Conservation (phyloP, 2,797 vertebrate genomes). For the Malacoraja senta region DNA sequence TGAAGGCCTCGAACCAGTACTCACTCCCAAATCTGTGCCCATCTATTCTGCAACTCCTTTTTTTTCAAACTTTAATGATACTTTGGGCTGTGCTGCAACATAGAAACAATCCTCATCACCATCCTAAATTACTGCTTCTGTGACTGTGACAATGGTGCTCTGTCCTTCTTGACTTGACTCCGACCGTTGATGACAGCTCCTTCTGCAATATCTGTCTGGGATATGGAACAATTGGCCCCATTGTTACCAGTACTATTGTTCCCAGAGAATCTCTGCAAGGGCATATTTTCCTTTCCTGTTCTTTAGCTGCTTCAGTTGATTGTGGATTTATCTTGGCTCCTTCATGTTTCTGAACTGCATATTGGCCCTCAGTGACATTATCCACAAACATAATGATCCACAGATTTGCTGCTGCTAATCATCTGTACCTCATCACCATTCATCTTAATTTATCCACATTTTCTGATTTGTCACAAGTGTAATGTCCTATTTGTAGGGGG, state of each 20-base stretch:
- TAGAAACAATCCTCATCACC: neutral
- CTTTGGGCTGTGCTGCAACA: neutral
- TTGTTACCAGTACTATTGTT: neutral
- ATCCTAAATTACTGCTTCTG: neutral
- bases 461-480: neutral
- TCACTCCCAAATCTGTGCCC: neutral
- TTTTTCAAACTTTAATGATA: neutral
- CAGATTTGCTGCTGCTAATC: neutral
- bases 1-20: neutral
- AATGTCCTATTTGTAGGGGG: neutral
- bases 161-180: neutral
- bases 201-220: neutral
- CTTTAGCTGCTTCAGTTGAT: too few relatives aligned
- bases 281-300: neutral
- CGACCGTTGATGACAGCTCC: neutral
- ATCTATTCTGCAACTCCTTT: neutral
- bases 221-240: neutral
- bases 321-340: neutral
- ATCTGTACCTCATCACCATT: neutral
- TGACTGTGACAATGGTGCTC: neutral
- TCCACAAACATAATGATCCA: neutral
- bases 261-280: neutral
- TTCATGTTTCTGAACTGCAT: neutral
- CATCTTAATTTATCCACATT: neutral
- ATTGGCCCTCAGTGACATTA: neutral